phyloP scores from a whole-genome alignment of 2,113 vertebrate genomes.

The Noctilio leporinus region DNA sequence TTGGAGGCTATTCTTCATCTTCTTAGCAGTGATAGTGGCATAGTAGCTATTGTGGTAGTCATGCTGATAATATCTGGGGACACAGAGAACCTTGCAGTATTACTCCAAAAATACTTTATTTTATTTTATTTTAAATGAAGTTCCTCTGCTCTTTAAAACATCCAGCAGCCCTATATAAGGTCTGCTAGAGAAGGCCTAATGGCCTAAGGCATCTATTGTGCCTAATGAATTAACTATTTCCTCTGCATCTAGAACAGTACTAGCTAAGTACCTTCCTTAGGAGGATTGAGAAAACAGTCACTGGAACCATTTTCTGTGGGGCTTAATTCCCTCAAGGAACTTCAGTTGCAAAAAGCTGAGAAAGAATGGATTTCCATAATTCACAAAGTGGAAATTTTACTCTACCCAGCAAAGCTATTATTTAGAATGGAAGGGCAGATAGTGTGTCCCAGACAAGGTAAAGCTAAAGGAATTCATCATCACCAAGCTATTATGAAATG shows the following conservation, averaged over 20 bases:
- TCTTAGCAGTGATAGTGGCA: neutral
- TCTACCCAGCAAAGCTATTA: too few relatives aligned
- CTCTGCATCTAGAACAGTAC: neutral
- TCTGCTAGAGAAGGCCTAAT: neutral
- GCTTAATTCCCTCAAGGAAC: neutral
- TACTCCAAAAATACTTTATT: too few relatives aligned
- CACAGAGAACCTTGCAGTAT: neutral
- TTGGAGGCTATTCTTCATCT: neutral
- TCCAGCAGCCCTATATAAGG: neutral
- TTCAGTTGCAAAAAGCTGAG: neutral
- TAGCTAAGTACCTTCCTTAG: neutral
- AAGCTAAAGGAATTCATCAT: too few relatives aligned
- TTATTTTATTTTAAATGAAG: neutral
- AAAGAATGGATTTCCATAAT: slow-evolving; percentile 30
- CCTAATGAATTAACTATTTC: neutral
- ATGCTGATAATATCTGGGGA: neutral
- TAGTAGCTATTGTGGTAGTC: too few relatives aligned
- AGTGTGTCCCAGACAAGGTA: too few relatives aligned
- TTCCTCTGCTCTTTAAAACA: neutral
- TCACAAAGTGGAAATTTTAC: neutral
- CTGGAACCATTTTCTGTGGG: neutral
- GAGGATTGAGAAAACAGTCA: slow-evolving; percentile 6
- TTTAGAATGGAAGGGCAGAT: too few relatives aligned
- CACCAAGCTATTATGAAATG: too few relatives aligned
- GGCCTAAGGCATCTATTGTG: neutral